phyloP scores from a whole-genome alignment of 2,113 vertebrate species.

The Etia nguti region DNA sequence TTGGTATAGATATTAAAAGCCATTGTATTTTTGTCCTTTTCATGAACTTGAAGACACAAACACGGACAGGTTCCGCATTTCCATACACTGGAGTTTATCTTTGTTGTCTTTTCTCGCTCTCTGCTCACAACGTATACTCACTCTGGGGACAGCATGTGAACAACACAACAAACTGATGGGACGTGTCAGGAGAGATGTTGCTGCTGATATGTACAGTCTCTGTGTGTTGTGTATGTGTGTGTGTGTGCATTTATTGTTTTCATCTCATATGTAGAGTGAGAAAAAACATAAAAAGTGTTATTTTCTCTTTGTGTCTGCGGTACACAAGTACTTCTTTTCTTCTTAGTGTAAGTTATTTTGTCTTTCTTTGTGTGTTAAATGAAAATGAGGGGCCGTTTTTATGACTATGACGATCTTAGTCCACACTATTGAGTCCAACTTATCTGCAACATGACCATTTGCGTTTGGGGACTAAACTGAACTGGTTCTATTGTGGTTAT shows the following conservation, averaged over 20 bases:
- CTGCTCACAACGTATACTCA: neutral
- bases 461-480: neutral
- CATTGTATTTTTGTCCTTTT: neutral
- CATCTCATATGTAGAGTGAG: neutral
- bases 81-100: neutral
- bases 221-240: neutral
- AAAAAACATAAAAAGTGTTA: neutral
- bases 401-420: too few species aligned
- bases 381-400: neutral
- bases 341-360: neutral
- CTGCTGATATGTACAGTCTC: neutral
- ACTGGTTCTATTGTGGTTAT: neutral
- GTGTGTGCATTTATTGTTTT: neutral
- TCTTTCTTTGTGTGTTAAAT: neutral
- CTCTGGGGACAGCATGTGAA: constrained; percentile 19
- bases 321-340: neutral
- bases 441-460: neutral
- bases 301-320: neutral
- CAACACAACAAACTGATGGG: constrained; percentile 1
- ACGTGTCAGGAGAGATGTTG: constrained; percentile 2
- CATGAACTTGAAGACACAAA: constrained; percentile 8
- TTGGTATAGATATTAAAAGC: neutral
- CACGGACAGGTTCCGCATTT: neutral
- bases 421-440: neutral
- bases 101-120: constrained; percentile 5